Evolutionary conservation across 2,888 invertebrate species (phyloP), one percentile per base, ranked within the genome.

Genomic region (Chromoteleia sp.): DNA sequence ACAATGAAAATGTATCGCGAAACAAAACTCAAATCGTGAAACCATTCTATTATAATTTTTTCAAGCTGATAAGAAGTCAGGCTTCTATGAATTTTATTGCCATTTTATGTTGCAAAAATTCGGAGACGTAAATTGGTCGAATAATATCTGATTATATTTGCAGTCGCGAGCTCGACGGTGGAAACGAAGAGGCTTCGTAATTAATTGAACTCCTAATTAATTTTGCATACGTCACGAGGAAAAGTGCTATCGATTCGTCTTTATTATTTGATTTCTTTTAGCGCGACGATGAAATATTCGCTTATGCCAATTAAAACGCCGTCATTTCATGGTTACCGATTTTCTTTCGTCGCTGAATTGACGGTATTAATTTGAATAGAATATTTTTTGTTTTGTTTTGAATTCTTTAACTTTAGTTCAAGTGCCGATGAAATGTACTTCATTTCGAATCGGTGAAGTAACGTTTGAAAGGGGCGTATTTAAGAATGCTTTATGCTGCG

Each of bases 161-260:
- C 14, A 41, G 14, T 2, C 4, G 2, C 1, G 12, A 14, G 21
- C 12, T 50, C 25, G 54, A 1, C 8, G 33, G 30, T 8, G 14
- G 39, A 58, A 21, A 19, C 6, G 17, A 52, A 17, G 52, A 52
- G 25, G 15, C 8, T 19, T 67, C 17, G 1, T 30, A 8, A 12
- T 29, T 54, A 54, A 54, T 54, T 54, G 19, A 54, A 19, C 29
- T 67, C 5, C 54, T 54, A 67, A 67, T 54, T 67, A 67, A 67
- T 54, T 54, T 67, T 54, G 25, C 30, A 54, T 29, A 36, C 30
- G 30, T 30, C 14, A 17, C 54, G 43, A 48, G 19, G 29, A 43
- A 30, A 6, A 43, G 15, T 52, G 43, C 4, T 41, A 67, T 54
- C 33, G 54, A 67, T 67, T 67, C 30, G 19, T 48, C 63, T 17